Evolutionary conservation across 2,888 invertebrate genomes (phyloP).

Genomic region (Glaucopsyche alexis): DNA sequence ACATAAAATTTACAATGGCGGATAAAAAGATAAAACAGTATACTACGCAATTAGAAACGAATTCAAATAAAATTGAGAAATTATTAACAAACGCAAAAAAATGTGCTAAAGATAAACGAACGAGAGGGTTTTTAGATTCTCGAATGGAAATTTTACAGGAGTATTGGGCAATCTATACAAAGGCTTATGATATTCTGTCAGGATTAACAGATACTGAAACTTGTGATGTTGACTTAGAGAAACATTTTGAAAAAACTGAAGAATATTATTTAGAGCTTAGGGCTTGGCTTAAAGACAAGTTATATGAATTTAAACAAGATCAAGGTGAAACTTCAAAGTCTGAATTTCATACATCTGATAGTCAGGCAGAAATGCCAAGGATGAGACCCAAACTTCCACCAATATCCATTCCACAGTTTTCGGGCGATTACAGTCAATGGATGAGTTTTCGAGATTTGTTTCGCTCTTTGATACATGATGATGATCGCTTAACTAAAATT

Average conservation of each 20-base stretch:
- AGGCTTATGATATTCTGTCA: neutral
- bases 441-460: too few relatives aligned
- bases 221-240: neutral
- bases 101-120: too few relatives aligned
- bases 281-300: neutral
- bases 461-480: too few relatives aligned
- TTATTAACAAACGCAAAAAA: too few relatives aligned
- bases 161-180: constrained; percentile 22
- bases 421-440: too few relatives aligned
- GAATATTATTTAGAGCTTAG: constrained; percentile 21
- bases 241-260: constrained; percentile 1
- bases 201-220: neutral
- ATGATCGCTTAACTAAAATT: too few relatives aligned
- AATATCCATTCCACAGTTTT: too few relatives aligned
- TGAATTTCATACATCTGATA: constrained; percentile 24
- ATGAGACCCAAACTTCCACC: too few relatives aligned
- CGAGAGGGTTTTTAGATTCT: too few relatives aligned
- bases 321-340: neutral
- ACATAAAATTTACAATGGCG: neutral
- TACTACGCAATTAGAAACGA: too few relatives aligned
- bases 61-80: too few relatives aligned
- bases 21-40: neutral
- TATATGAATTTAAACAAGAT: neutral
- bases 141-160: constrained; percentile 22
- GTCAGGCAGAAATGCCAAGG: too few relatives aligned